Evolutionary conservation across 2,797 vertebrate genomes (phyloP).

Genomic region (Alfaro cultratus): DNA sequence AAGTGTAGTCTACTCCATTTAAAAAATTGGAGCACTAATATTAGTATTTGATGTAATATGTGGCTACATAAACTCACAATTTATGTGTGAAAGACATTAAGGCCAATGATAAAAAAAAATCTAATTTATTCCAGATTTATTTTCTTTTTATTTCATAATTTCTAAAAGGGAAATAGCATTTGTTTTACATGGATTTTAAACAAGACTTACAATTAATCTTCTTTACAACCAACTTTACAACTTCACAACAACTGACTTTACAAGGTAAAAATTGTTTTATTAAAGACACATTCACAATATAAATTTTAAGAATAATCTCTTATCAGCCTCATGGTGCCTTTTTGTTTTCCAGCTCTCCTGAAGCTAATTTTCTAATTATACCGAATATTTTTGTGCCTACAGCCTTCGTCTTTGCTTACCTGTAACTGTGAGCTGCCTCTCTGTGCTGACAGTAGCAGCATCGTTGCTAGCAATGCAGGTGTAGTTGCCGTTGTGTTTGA

Average conservation of each 20-base stretch:
- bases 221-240: not conserved
- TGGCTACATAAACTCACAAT: not conserved
- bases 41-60: not conserved
- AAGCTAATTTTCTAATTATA: not conserved
- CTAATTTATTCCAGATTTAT: not conserved
- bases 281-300: not conserved
- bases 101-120: not conserved
- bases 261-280: not conserved
- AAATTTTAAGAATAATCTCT: slow-evolving; percentile 8
- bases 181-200: not conserved
- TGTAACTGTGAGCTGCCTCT: slow-evolving; percentile 95
- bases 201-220: not conserved
- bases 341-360: not conserved
- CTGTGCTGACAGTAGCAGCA: slow-evolving; percentile 94
- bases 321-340: not conserved
- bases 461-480: slow-evolving; percentile 95
- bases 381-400: not conserved
- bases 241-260: too few relatives aligned
- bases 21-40: not conserved
- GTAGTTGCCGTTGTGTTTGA: slow-evolving; percentile 96
- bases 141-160: not conserved
- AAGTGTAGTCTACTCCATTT: not conserved
- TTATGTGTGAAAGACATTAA: not conserved
- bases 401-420: slow-evolving; percentile 74
- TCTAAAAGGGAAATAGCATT: not conserved